Evolutionary conservation across 2,113 vertebrate genomes (phyloP).

Genomic region (Thamnaconus septentrionalis): DNA sequence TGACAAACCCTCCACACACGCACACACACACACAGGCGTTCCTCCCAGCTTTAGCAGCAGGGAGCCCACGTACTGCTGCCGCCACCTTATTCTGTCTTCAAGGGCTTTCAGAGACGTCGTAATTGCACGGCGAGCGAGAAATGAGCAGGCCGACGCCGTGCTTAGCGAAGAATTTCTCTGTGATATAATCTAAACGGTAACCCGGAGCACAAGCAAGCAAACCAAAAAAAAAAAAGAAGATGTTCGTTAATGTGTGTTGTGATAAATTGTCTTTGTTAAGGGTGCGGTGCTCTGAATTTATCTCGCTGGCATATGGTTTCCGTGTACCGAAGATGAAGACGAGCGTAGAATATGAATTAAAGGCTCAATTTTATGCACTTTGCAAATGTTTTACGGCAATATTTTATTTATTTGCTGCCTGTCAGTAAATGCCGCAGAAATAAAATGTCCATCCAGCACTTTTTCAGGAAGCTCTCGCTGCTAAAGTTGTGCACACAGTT

Average conservation of each 20-base stretch:
- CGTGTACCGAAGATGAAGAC: not conserved
- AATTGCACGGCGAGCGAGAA: slow-evolving; percentile 19
- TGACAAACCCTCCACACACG: slow-evolving; percentile 41
- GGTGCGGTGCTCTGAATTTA: not conserved
- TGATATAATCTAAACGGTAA: too few species aligned
- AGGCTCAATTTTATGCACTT: slow-evolving; percentile 4
- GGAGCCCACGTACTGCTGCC: slow-evolving; percentile 24
- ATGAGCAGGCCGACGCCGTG: not conserved
- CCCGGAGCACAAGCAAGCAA: not conserved
- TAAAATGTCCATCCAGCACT: too few species aligned
- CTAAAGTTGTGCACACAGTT: too few species aligned
- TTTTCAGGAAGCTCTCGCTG: too few species aligned
- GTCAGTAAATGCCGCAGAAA: too few species aligned
- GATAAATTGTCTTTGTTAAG: not conserved
- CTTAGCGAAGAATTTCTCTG: slow-evolving; percentile 7
- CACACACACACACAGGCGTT: not conserved
- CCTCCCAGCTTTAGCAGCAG: slow-evolving; percentile 34
- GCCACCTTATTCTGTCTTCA: slow-evolving; percentile 31
- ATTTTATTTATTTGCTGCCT: too few species aligned
- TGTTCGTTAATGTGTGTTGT: not conserved
- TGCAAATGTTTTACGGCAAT: not conserved
- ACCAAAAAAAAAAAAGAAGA: not conserved
- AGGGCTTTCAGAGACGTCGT: slow-evolving; percentile 18
- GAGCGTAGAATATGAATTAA: too few species aligned
- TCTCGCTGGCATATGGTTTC: not conserved